Evolutionary conservation across 2,888 invertebrate genomes (phyloP).

Genomic region (Galerucella calmariensis): DNA sequence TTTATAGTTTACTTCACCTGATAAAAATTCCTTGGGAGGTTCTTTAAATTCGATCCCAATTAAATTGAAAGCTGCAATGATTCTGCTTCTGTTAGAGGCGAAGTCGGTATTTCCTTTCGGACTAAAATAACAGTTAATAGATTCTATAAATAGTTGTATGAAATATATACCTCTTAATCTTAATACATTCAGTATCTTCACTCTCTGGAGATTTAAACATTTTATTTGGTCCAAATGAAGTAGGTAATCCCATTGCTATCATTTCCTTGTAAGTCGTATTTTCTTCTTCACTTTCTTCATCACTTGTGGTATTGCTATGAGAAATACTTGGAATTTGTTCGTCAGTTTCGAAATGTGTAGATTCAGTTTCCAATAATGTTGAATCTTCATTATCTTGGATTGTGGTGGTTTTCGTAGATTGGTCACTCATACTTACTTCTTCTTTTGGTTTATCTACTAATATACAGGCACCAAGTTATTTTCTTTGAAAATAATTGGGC

Average conservation of each 20-base stretch:
- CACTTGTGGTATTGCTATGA: constrained; percentile 44
- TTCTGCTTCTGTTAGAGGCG: constrained; percentile 62
- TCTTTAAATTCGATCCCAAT: constrained; percentile 70
- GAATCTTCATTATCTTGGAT: constrained; percentile 6
- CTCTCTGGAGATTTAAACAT: neutral
- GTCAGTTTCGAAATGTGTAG: constrained; percentile 25
- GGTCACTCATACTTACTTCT: constrained; percentile 22
- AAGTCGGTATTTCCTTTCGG: constrained; percentile 41
- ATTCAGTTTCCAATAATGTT: constrained; percentile 6
- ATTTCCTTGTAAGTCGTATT: constrained; percentile 47
- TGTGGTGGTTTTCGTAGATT: constrained; percentile 3
- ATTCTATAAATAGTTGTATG: neutral
- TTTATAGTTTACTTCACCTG: constrained; percentile 73
- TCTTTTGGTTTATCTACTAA: constrained; percentile 12
- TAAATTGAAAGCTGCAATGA: constrained; percentile 73
- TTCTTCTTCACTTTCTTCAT: constrained; percentile 56
- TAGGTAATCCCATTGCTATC: constrained; percentile 58
- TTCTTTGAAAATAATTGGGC: no score
- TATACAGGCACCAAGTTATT: no score
- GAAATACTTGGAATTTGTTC: constrained; percentile 45
- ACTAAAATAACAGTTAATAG: constrained; percentile 16
- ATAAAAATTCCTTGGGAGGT: constrained; percentile 59
- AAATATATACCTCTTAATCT: constrained; percentile 15
- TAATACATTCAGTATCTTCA: constrained; percentile 14
- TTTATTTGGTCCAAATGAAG: constrained; percentile 51